Evolutionary conservation across 2,797 vertebrate genomes (phyloP).

Genomic region (Muscicapa comitata): DNA sequence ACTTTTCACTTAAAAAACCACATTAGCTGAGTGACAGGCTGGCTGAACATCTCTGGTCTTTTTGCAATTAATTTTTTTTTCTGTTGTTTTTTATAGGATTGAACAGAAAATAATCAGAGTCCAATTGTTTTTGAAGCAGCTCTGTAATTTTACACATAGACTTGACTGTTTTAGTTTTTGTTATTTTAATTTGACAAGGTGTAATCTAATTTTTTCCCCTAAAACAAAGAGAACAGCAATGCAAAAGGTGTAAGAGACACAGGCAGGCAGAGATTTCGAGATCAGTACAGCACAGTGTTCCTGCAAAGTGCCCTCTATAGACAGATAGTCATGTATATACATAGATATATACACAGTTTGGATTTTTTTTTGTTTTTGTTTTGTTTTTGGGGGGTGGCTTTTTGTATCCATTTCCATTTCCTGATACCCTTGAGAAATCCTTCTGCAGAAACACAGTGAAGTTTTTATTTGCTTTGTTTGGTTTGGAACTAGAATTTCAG

Average conservation of each 20-base stretch:
- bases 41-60: slow-evolving; percentile 25
- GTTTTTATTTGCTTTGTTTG: neutral
- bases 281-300: slow-evolving; percentile 79
- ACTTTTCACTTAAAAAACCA: slow-evolving; percentile 6
- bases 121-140: neutral
- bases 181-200: slow-evolving; percentile 79
- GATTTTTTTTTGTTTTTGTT: neutral
- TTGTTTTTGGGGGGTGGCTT: neutral
- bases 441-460: slow-evolving; percentile 71
- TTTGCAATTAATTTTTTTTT: neutral
- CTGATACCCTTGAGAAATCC: slow-evolving; percentile 52
- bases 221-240: slow-evolving; percentile 71
- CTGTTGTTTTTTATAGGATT: slow-evolving; percentile 4
- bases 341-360: neutral
- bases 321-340: slow-evolving; percentile 33
- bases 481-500: slow-evolving; percentile 50
- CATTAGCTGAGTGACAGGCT: neutral
- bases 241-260: slow-evolving; percentile 75
- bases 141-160: neutral
- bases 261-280: slow-evolving; percentile 75
- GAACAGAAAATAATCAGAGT: neutral
- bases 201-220: slow-evolving; percentile 89
- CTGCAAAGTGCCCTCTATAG: slow-evolving; percentile 67
- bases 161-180: neutral
- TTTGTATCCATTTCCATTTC: slow-evolving; percentile 34